These are phyloP conservation scores for Drosophila mojavensis DNA, from an alignment of 1,140 invertebrate species.

Conservation along the genomic window DNA sequence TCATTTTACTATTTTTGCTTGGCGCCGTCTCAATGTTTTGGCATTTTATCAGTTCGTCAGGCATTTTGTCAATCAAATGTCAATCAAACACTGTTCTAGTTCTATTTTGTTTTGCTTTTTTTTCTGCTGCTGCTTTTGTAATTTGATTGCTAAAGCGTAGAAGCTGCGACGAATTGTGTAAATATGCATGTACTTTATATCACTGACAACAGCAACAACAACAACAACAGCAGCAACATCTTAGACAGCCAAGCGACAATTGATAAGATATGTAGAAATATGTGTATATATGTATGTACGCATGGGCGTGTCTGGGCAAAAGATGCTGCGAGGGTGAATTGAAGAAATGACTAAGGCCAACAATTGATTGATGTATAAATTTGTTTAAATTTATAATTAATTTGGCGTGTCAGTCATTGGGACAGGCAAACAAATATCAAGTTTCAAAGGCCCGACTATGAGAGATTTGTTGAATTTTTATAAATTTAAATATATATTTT, in stretches of 20 bases:
- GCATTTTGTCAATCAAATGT: slow-evolving; percentile 77
- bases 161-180: slow-evolving; percentile 80
- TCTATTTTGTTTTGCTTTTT: slow-evolving; percentile 33
- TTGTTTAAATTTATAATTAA: too few species aligned
- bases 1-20: slow-evolving; percentile 42
- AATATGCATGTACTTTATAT: slow-evolving; percentile 81
- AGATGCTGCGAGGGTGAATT: slow-evolving; percentile 61
- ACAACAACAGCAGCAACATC: slow-evolving; percentile 41
- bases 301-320: background rate
- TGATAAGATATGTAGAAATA: slow-evolving; percentile 61
- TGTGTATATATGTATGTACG: slow-evolving; percentile 11
- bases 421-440: too few species aligned
- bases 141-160: slow-evolving; percentile 83
- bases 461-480: too few species aligned
- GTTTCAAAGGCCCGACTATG: too few species aligned
- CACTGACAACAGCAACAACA: slow-evolving; percentile 45
- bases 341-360: background rate
- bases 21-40: slow-evolving; percentile 64
- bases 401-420: too few species aligned
- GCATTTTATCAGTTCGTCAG: slow-evolving; percentile 67
- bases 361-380: too few species aligned
- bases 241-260: slow-evolving; percentile 23
- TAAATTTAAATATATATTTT: too few species aligned
- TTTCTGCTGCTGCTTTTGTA: slow-evolving; percentile 53
- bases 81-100: slow-evolving; percentile 77